These are phyloP conservation scores for Hypanus sabinus DNA, from an alignment of 2,113 vertebrate species.

Conservation along the genomic window DNA sequence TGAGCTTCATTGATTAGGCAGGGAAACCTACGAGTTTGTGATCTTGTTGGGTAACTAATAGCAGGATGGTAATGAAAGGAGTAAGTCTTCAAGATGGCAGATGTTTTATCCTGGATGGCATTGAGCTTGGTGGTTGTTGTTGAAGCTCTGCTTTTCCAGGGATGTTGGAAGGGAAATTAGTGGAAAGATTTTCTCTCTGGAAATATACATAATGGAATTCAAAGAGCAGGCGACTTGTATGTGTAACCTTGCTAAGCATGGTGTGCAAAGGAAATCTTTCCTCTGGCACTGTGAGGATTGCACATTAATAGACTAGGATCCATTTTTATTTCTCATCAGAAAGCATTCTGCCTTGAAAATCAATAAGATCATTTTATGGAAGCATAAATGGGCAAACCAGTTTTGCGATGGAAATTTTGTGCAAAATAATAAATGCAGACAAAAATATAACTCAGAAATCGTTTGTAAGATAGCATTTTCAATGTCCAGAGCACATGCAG, in stretches of 20 bases:
- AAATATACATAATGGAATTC: not conserved
- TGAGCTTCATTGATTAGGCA: too few species aligned
- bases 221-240: not conserved
- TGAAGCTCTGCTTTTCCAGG: too few species aligned
- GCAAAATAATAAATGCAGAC: not conserved
- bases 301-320: not conserved
- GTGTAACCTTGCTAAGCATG: not conserved
- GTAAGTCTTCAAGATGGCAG: too few species aligned
- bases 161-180: not conserved
- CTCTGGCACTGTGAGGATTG: not conserved
- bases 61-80: too few species aligned
- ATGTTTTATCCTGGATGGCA: too few species aligned
- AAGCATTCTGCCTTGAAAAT: not conserved
- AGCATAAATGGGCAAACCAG: not conserved
- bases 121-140: too few species aligned
- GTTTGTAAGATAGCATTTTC: not conserved
- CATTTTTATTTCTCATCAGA: slow-evolving; percentile 3
- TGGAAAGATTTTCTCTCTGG: not conserved
- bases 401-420: not conserved
- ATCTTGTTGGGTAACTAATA: too few species aligned
- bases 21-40: too few species aligned
- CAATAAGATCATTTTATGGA: not conserved
- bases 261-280: not conserved
- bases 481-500: not conserved
- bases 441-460: not conserved